Base-by-base conservation (phyloP, 2,888 invertebrate species). In the Drosophila maculinotata region DNA sequence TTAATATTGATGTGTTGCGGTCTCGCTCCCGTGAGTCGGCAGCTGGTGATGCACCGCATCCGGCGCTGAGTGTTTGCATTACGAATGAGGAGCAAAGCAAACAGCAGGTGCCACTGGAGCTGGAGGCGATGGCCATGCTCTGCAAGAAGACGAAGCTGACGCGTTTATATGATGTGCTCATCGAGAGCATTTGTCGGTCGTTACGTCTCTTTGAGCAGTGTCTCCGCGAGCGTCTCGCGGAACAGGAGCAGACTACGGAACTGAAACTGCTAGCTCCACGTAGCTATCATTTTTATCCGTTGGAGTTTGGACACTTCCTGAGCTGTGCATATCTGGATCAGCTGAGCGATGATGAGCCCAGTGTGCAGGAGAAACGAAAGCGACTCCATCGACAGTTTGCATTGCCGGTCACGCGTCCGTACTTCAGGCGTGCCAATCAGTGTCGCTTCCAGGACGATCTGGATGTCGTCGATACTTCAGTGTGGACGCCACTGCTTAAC, bases 121-220 rank as follows among this genome's bases (percentile, higher is more conserved):
- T 96, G 62, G 96, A 96, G 90, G 93, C 95, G 0, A 91, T 96
- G 83, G 94, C 95, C 1, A 93, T 96, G 88, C 93, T 96, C 7
- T 94, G 94, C 81, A 93, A 94, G 54, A 93, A 93, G 70, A 94
- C 94, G 0, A 94, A 93, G 81, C 90, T 95, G 0, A 91, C 93
- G 58, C 93, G 94, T 38, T 89, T 96, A 1, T 96, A 96, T 89
- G 94, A 94, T 68, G 94, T 95, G 70, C 91, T 96, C 4, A 94
- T 96, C 4, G 96, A 96, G 89, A 95, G 95, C 62, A 93, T 95
- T 25, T 95, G 95, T 80, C 93, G 95, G 33, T 94, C 95, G 56
- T 92, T 96, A 42, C 92, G 94, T 69, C 91, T 95, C 48, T 92
- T 95, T 69, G 95, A 96, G 89, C 92, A 92, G 79, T 93, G 93